Base-by-base conservation (phyloP, 2,888 invertebrate species). In the Cyclophora albipunctata region DNA sequence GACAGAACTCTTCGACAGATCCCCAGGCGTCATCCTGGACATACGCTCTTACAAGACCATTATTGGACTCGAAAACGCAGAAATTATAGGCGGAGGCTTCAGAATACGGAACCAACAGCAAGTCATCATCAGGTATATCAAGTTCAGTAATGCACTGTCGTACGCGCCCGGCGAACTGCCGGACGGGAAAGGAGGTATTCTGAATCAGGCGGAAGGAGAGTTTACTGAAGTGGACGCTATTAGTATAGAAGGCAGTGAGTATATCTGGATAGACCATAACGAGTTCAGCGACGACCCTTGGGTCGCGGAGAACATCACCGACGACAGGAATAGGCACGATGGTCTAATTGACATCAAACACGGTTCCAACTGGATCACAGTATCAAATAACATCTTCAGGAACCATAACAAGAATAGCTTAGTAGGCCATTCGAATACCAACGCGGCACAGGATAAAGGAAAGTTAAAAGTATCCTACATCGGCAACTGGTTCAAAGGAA, bases 231-330 rank as follows among this genome's bases (percentile, higher is more conserved):
- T 60, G 1, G 59, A 60, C 42, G 40, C 47, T 3, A 46, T 60
- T 34, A 44, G 51, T 4, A 40, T 41, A 5, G 53, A 52, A 6
- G 6, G 34, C 33, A 44, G 51, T 3, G n/a, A 7, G 6, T 34
- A 48, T 48, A 48, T 60, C 4, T 60, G 54, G 59, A 46, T 60
- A 40, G 57, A 60, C 45, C 59, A 58, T 50, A 47, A 47, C 46
- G 58, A 57, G 47, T 59, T 59, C 45, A 42, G 51, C 34, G 59
- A 57, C 42, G 59, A 57, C 45, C 59, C 59, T 2, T 56, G 54
- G 55, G 40, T 45, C 43, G 49, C 54, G n/a, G 37, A 49, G 45
- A 43, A 7, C 34, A 46, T 49, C 4, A 44, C 59, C 42, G 48
- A 48, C 42, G 5, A 48, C 34, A 47, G 40, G 3, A 55, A 47